A percentile compares a stretch with the other conserved stretches of the same genome.
These are phyloP conservation scores for Cyprinodon diabolis DNA, from an alignment of 2,797 vertebrate genomes.

Conservation along the genomic window DNA sequence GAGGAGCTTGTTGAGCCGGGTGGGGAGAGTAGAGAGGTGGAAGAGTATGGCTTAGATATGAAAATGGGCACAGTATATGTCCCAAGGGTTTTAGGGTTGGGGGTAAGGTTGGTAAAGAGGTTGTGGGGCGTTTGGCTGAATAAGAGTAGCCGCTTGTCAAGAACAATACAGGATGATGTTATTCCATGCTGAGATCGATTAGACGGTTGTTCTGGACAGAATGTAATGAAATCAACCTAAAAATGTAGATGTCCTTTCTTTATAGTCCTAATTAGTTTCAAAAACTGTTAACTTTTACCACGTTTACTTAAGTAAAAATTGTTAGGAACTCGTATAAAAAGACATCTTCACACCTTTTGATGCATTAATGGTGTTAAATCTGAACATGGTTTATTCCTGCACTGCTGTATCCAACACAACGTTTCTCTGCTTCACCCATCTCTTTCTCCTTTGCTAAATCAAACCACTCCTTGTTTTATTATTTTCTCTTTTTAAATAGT, in stretches of 20 bases:
- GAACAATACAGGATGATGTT: slow-evolving; percentile 10
- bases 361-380: no score
- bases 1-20: slow-evolving; percentile 17
- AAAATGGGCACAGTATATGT: slow-evolving; percentile 74
- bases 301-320: not conserved
- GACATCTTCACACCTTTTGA: no score
- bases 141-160: slow-evolving; percentile 24
- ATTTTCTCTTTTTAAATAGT: no score
- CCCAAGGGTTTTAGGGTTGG: slow-evolving; percentile 63
- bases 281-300: not conserved
- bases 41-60: slow-evolving; percentile 63
- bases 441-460: no score
- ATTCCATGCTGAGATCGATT: slow-evolving; percentile 21
- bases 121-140: slow-evolving; percentile 47
- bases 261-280: not conserved
- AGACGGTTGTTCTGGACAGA: not conserved
- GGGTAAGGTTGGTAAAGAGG: slow-evolving; percentile 49
- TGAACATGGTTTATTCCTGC: no score
- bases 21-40: slow-evolving; percentile 25
- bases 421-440: no score
- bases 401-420: no score
- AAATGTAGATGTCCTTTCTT: not conserved
- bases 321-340: no score
- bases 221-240: not conserved
- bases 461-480: no score